phyloP scores from a whole-genome alignment of 2,113 vertebrate genomes.

The Apodemus sylvaticus region DNA sequence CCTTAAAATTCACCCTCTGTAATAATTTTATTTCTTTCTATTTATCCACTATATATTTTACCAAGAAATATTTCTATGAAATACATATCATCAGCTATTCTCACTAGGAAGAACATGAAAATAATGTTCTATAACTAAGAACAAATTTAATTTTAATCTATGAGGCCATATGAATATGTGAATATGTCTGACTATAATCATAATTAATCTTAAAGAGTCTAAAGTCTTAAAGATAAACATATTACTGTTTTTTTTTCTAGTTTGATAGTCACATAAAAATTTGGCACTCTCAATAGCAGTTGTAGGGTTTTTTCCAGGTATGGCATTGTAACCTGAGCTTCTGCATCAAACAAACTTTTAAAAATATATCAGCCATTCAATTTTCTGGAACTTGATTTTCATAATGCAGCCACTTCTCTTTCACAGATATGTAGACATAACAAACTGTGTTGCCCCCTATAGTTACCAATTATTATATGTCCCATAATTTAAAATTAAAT shows the following conservation, averaged over 20 bases:
- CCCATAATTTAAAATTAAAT: slow-evolving; percentile 68
- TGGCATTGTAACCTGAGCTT: neutral
- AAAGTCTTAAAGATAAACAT: no score
- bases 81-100: neutral
- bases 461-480: slow-evolving; percentile 65
- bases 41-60: neutral
- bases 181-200: neutral
- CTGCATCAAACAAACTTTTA: neutral
- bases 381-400: slow-evolving; percentile 35
- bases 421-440: slow-evolving; percentile 27
- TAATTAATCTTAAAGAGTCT: neutral
- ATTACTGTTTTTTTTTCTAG: neutral
- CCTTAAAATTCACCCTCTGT: neutral
- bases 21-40: neutral
- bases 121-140: neutral
- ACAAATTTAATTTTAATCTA: neutral
- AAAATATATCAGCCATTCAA: neutral
- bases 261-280: neutral
- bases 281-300: neutral
- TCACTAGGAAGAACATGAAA: neutral
- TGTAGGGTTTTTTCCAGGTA: neutral
- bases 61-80: neutral
- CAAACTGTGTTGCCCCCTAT: slow-evolving; percentile 38
- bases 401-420: slow-evolving; percentile 57
- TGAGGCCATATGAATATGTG: neutral